Conservation (phyloP, 2,888 invertebrate species). For the Dexiosoma caninum region DNA sequence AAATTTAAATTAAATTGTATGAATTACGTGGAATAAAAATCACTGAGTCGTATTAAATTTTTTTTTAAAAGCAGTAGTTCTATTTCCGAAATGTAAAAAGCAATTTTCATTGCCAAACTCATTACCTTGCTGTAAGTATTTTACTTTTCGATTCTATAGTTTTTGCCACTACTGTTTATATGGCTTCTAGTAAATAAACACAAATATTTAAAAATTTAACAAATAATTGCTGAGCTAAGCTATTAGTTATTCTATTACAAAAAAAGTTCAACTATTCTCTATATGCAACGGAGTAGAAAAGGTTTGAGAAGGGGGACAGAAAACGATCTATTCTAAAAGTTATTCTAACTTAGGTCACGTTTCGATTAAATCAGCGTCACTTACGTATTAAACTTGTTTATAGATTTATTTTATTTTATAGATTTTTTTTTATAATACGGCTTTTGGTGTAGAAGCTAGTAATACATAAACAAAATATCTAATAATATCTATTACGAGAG, state of each 20-base stretch:
- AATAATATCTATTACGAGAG: neutral
- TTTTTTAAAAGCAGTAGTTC: no score
- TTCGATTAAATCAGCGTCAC: neutral
- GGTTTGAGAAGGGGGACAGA: neutral
- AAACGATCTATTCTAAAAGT: neutral
- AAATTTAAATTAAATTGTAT: no score
- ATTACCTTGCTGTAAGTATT: no score
- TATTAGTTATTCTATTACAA: neutral
- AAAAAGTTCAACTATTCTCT: neutral
- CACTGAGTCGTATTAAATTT: no score
- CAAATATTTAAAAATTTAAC: constrained; percentile 8
- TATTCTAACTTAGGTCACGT: constrained; percentile 7
- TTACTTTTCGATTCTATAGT: no score
- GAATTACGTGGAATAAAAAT: no score
- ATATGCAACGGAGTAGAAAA: no score
- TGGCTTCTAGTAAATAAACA: neutral
- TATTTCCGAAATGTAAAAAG: no score
- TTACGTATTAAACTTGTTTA: constrained; percentile 10
- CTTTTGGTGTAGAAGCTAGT: neutral
- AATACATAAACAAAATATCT: neutral
- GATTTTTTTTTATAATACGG: neutral
- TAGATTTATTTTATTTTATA: neutral
- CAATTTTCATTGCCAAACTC: no score
- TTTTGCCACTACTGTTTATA: neutral
- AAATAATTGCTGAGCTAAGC: neutral